Evolutionary conservation across 2,888 invertebrate species (phyloP).

Genomic region (Atherix ibis): DNA sequence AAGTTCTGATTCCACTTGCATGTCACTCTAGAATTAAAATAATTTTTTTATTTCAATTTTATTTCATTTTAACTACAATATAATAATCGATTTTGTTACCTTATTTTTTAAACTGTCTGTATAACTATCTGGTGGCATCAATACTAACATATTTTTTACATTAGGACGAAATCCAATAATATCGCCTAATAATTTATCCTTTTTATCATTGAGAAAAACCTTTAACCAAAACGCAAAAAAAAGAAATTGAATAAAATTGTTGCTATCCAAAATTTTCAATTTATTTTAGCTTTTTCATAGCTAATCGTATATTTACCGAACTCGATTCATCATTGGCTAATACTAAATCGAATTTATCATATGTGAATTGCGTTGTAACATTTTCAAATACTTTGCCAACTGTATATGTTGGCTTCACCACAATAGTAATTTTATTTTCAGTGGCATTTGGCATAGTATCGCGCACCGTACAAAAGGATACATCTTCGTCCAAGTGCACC

Average conservation of each 20-base stretch:
- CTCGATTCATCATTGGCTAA: too few species aligned
- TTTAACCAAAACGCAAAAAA: conserved; percentile 9
- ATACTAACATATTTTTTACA: conserved; percentile 18
- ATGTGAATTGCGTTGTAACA: conserved; percentile 26
- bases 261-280: too few species aligned
- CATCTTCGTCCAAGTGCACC: conserved; percentile 18
- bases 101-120: conserved; percentile 4
- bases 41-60: neutral
- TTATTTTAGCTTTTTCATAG: too few species aligned
- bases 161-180: conserved; percentile 23
- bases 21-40: too few species aligned
- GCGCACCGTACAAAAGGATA: conserved; percentile 25
- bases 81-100: conserved; percentile 5
- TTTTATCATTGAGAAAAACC: conserved; percentile 25
- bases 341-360: conserved; percentile 25
- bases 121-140: conserved; percentile 14
- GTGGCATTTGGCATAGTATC: conserved; percentile 28
- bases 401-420: conserved; percentile 25
- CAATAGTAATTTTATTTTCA: conserved; percentile 27
- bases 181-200: conserved; percentile 18
- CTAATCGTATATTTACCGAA: too few species aligned
- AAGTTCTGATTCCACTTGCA: neutral
- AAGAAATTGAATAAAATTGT: conserved; percentile 2
- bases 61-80: neutral
- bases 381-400: conserved; percentile 25